Evolutionary conservation across 2,888 invertebrate genomes (phyloP).

Genomic region (Nycteola revayana): DNA sequence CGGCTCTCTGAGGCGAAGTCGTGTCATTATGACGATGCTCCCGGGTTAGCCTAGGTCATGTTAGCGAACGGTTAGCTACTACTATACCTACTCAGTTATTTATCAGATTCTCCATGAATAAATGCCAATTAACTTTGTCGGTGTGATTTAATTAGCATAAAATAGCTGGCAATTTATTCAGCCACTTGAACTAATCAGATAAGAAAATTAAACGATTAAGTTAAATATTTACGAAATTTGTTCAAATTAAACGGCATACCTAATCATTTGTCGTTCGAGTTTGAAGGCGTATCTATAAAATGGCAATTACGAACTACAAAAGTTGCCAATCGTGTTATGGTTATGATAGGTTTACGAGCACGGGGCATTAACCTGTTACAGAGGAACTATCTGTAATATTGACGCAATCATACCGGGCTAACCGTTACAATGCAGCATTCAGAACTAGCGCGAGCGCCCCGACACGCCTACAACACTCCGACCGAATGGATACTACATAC

Average conservation of each 20-base stretch:
- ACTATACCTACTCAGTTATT: no score
- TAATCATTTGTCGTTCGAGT: not conserved
- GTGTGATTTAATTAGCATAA: not conserved
- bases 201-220: not conserved
- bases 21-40: slow-evolving; percentile 50
- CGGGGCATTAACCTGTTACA: slow-evolving; percentile 39
- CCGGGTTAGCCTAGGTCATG: slow-evolving; percentile 58
- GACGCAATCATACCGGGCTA: slow-evolving; percentile 52
- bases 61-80: slow-evolving; percentile 16
- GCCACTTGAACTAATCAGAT: not conserved
- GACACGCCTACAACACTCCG: slow-evolving; percentile 50
- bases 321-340: slow-evolving; percentile 41
- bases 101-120: no score
- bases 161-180: not conserved
- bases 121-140: not conserved
- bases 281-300: slow-evolving; percentile 9
- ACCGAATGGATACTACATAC: slow-evolving; percentile 45
- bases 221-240: not conserved
- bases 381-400: slow-evolving; percentile 46
- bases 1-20: slow-evolving; percentile 26
- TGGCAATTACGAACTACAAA: slow-evolving; percentile 20
- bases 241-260: not conserved
- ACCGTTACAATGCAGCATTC: slow-evolving; percentile 53
- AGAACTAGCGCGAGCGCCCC: slow-evolving; percentile 40
- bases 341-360: slow-evolving; percentile 26